A percentile compares a stretch with the other conserved stretches of the same genome.
phyloP scores from a whole-genome alignment of 2,888 invertebrate genomes.

The Drosophila barbarae region DNA sequence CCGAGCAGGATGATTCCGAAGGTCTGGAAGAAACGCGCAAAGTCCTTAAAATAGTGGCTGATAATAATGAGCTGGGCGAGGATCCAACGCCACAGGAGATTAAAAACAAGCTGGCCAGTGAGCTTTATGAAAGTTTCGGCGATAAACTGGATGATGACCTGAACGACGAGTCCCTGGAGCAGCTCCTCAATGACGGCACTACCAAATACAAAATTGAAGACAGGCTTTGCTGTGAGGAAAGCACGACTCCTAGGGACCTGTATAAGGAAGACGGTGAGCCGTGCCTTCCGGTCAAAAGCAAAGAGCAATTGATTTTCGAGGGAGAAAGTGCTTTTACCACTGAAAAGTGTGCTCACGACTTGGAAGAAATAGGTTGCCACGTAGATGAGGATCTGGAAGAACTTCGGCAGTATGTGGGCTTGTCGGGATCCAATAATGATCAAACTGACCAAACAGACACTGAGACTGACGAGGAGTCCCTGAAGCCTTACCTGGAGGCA shows the following conservation, averaged over 20 bases:
- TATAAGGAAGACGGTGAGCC: constrained; percentile 1
- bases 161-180: constrained; percentile 2
- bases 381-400: constrained; percentile 58
- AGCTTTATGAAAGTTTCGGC: constrained; percentile 48
- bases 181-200: constrained; percentile 13
- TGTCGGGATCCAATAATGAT: background rate
- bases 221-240: constrained; percentile 6
- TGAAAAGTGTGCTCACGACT: constrained; percentile 54
- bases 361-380: constrained; percentile 56
- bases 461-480: constrained; percentile 36
- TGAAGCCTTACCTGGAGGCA: background rate
- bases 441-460: constrained; percentile 2
- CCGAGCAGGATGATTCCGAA: constrained; percentile 25
- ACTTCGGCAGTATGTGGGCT: constrained; percentile 29
- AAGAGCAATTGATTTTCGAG: constrained; percentile 49
- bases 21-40: constrained; percentile 32
- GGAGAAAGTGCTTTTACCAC: constrained; percentile 52
- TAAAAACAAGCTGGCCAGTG: constrained; percentile 26
- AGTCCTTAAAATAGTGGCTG: constrained; percentile 24
- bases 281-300: constrained; percentile 10
- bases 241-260: background rate
- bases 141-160: constrained; percentile 14
- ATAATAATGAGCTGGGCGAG: background rate
- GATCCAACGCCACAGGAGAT: constrained; percentile 33
- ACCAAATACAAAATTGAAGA: constrained; percentile 10